Conservation (phyloP, 2,888 invertebrate genomes). For the Conomelus anceps region DNA sequence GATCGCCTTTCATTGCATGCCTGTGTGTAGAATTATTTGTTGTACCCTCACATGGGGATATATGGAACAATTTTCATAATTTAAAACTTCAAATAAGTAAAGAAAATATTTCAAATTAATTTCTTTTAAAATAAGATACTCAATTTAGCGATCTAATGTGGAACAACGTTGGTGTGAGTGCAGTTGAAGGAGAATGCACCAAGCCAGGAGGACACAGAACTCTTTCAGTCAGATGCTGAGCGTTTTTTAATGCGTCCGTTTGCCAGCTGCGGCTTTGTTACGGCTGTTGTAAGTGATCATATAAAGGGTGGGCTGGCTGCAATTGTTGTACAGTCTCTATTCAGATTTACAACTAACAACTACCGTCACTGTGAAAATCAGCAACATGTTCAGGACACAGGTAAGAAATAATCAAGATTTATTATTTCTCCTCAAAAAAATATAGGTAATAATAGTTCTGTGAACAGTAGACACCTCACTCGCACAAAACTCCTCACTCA, state of each 20-base stretch:
- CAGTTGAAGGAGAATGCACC: too few relatives aligned
- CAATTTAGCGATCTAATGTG: too few relatives aligned
- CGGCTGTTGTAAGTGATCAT: not conserved
- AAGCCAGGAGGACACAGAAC: not conserved
- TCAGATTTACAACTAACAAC: not conserved
- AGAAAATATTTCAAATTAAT: too few relatives aligned
- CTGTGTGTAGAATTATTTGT: not conserved
- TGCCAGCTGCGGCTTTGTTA: not conserved
- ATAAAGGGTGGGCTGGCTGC: not conserved
- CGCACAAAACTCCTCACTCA: too few relatives aligned
- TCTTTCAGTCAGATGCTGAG: not conserved
- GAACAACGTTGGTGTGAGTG: too few relatives aligned
- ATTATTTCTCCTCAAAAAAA: not conserved
- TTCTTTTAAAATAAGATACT: too few relatives aligned
- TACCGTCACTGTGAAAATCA: not conserved
- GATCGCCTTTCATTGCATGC: not conserved
- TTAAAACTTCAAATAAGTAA: too few relatives aligned
- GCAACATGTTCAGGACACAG: not conserved
- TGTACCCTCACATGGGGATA: too few relatives aligned
- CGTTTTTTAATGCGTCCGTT: not conserved
- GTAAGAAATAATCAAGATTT: too few relatives aligned
- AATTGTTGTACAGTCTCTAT: not conserved
- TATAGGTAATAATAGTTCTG: too few relatives aligned
- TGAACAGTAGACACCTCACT: too few relatives aligned
- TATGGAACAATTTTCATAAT: too few relatives aligned